Evolutionary conservation across 1,140 invertebrate species (phyloP).

Genomic region (Drosophila funebris): DNA sequence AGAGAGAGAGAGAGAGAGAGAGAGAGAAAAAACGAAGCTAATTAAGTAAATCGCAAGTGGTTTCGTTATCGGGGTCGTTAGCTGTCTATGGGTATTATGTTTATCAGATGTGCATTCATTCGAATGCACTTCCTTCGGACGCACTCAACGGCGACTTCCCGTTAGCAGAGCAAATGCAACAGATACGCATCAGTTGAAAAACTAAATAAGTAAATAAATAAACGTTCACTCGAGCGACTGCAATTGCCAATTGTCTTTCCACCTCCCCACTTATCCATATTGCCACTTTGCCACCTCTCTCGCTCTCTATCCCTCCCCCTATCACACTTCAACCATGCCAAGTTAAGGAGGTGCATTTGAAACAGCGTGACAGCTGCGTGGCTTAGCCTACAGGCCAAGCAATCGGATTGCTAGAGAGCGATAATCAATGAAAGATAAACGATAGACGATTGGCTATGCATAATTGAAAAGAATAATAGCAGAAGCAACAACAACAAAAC

Average conservation of each 20-base stretch:
- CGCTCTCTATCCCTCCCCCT: too few species aligned
- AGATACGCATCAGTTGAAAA: slow-evolving; percentile 74
- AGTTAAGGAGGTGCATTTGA: slow-evolving; percentile 61
- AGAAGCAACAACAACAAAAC: slow-evolving; percentile 7
- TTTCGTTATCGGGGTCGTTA: slow-evolving; percentile 26
- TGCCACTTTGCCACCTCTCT: too few species aligned
- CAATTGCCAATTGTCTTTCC: slow-evolving; percentile 14
- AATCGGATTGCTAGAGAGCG: slow-evolving; percentile 38
- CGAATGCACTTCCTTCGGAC: slow-evolving; percentile 73
- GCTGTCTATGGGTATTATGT: slow-evolving; percentile 69
- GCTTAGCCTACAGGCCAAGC: slow-evolving; percentile 68
- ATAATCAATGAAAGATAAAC: slow-evolving; percentile 32
- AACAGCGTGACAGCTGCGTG: slow-evolving; percentile 58
- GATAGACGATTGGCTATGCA: slow-evolving; percentile 22
- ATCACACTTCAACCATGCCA: slow-evolving; percentile 2
- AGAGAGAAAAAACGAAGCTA: slow-evolving; percentile 19
- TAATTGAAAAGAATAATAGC: slow-evolving; percentile 36
- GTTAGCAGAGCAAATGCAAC: slow-evolving; percentile 55
- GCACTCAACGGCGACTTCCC: slow-evolving; percentile 74
- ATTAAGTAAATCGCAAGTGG: slow-evolving; percentile 53
- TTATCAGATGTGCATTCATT: slow-evolving; percentile 79
- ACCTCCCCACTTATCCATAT: too few species aligned
- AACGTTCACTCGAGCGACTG: slow-evolving; percentile 32
- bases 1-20: background rate
- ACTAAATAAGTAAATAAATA: slow-evolving; percentile 57